These are phyloP conservation scores for Telenomus remus DNA, from an alignment of 1,140 invertebrate species.

Conservation along the genomic window DNA sequence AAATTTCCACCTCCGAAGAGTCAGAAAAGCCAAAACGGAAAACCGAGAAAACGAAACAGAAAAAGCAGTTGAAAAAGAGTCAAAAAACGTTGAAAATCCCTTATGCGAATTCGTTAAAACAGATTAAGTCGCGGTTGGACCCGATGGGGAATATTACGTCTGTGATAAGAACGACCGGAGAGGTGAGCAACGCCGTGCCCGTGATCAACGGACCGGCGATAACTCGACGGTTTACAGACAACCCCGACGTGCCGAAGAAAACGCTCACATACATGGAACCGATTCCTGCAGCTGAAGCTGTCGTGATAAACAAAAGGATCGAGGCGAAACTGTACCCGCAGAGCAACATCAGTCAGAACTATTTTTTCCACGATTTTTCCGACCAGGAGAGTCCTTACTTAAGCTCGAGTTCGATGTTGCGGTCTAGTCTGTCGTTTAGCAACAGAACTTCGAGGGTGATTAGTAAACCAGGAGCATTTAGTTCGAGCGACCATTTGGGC, in stretches of 20 bases:
- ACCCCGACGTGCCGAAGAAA: conserved; percentile 58
- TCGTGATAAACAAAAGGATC: conserved; percentile 71
- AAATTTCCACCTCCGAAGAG: conserved; percentile 4
- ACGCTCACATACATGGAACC: conserved; percentile 68
- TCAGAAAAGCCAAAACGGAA: conserved; percentile 20
- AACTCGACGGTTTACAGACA: conserved; percentile 53
- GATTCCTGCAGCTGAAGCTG: conserved; percentile 68
- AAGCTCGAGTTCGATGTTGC: conserved; percentile 34
- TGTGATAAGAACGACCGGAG: conserved; percentile 67
- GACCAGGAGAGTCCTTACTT: conserved; percentile 38
- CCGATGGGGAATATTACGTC: conserved; percentile 67
- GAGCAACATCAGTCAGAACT: conserved; percentile 61
- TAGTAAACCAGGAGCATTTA: conserved; percentile 34
- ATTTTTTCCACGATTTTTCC: conserved; percentile 44
- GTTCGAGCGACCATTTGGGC: conserved; percentile 8
- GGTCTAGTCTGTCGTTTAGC: conserved; percentile 46
- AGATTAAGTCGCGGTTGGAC: conserved; percentile 66
- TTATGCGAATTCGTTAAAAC: conserved; percentile 57
- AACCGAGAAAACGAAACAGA: conserved; percentile 39
- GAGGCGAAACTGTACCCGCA: conserved; percentile 71
- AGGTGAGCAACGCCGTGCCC: conserved; percentile 70
- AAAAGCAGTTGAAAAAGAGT: conserved; percentile 38
- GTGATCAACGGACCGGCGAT: conserved; percentile 71
- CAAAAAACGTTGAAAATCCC: conserved; percentile 33
- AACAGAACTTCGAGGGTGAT: conserved; percentile 9